Evolutionary conservation across 2,797 vertebrate genomes (phyloP), one percentile per base, ranked within the genome.

Genomic region (Clarias fuscus): DNA sequence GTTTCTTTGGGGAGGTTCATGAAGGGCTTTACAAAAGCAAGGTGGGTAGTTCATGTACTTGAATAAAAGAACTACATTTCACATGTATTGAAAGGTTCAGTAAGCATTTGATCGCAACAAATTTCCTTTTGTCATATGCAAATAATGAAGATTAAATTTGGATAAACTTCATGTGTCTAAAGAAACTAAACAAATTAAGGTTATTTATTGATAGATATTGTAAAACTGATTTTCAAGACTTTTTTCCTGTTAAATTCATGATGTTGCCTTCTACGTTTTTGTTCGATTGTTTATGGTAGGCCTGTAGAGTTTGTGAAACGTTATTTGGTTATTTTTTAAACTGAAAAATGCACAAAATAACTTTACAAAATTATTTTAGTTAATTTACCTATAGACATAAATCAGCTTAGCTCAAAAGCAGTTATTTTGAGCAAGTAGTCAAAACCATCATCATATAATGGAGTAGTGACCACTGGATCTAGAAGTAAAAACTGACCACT

Each of bases 1-100:
- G 98, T 43, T 98, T 98, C 90, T 98, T 99, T 0, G 97, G 98
- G 68, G 97, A 98, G 89, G 98, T 99, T 84, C 96, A 97, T 0
- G 96, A 97, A 17, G 98, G 97, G 24, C 90, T 97, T 89, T 98
- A 97, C 89, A 97, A 95, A 83, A 97, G 94, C 86, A 94, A 93
- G 0, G 98, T 97, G 91, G 95, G 96, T 94, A 83, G 14, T 64
- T 68, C 17, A 73, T 11, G 1, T 22, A 37, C 43, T 70, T 33
- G 1, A 73, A 82, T 27, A 8, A 61, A 58, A 68, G 20, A 3
- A 15, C 10, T 24, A 17, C 24, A 53, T 53, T 67, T 58, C 20
- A 33, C 5, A 24, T 75, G 24, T 27, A 73, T 43, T 43, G 24
- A 24, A 61, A 40, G 20, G 13, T 40, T 40, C 75, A 79, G 13